Evolutionary conservation across 2,888 invertebrate genomes (phyloP).

Genomic region (Meteorus cinctellus): DNA sequence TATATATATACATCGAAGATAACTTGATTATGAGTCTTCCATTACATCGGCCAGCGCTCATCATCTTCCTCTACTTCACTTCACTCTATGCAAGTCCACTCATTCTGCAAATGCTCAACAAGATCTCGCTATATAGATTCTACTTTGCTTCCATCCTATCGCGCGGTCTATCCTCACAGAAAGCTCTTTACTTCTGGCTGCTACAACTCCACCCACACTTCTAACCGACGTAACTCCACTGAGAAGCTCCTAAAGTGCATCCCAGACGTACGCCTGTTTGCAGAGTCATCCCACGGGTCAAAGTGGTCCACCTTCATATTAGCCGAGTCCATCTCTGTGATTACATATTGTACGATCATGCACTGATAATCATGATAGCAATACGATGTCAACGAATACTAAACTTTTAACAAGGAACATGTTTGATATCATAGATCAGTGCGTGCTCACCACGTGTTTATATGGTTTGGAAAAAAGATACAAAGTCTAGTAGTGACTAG

Average conservation of each 20-base stretch:
- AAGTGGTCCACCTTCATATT: conserved; percentile 43
- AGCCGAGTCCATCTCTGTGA: neutral
- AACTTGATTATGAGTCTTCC: conserved; percentile 65
- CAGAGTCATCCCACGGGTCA: conserved; percentile 59
- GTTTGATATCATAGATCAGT: no score
- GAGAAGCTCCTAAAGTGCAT: conserved; percentile 54
- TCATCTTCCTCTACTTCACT: neutral
- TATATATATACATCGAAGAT: conserved; percentile 50
- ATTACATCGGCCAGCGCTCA: conserved; percentile 61
- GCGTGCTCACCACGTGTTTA: no score
- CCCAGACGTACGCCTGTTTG: conserved; percentile 52
- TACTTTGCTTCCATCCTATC: conserved; percentile 14
- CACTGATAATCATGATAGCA: neutral
- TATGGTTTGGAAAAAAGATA: no score
- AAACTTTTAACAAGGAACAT: no score
- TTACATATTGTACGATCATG: neutral
- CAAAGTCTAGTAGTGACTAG: no score
- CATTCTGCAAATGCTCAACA: conserved; percentile 17
- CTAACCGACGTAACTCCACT: conserved; percentile 52
- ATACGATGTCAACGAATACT: neutral
- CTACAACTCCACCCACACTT: conserved; percentile 36
- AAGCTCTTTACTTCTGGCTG: conserved; percentile 43
- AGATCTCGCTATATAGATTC: conserved; percentile 27
- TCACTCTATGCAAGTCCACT: conserved; percentile 10
- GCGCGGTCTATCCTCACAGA: neutral